phyloP scores from a whole-genome alignment of 2,113 vertebrate genomes.

The Hippocampus guttulatus region DNA sequence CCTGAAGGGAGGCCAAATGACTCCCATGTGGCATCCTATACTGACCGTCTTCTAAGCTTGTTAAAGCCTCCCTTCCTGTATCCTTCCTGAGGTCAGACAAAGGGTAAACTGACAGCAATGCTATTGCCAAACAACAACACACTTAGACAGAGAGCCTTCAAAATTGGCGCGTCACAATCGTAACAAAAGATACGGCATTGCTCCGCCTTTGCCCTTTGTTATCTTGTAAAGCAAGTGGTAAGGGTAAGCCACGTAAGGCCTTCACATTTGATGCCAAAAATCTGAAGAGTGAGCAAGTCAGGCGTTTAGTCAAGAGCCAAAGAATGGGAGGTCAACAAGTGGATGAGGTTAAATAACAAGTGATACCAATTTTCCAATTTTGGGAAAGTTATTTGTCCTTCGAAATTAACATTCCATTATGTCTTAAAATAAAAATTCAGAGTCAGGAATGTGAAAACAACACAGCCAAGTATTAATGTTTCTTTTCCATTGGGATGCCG shows the following conservation, averaged over 20 bases:
- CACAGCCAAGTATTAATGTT: too few relatives aligned
- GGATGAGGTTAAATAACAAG: neutral
- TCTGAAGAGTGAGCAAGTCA: neutral
- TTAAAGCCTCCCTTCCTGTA: constrained; percentile 38
- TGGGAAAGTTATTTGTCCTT: too few relatives aligned
- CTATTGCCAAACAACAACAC: constrained; percentile 1
- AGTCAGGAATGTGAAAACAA: too few relatives aligned
- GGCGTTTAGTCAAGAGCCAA: neutral
- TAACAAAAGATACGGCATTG: neutral
- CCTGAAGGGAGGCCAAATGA: constrained; percentile 25
- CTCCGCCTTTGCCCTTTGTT: neutral
- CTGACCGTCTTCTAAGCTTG: constrained; percentile 22
- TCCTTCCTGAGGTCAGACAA: constrained; percentile 44
- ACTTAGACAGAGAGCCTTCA: neutral
- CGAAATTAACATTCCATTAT: too few relatives aligned
- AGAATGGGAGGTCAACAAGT: neutral
- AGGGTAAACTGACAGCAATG: constrained; percentile 36
- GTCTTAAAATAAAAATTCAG: too few relatives aligned
- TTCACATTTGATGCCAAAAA: neutral
- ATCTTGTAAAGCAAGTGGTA: neutral
- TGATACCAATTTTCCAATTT: too few relatives aligned
- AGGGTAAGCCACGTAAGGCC: neutral
- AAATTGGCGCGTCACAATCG: neutral
- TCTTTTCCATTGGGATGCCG: too few relatives aligned
- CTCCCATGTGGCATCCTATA: constrained; percentile 22